Evolutionary conservation across 1,140 invertebrate genomes (phyloP).

Genomic region (Zaprionus lachaisei): DNA sequence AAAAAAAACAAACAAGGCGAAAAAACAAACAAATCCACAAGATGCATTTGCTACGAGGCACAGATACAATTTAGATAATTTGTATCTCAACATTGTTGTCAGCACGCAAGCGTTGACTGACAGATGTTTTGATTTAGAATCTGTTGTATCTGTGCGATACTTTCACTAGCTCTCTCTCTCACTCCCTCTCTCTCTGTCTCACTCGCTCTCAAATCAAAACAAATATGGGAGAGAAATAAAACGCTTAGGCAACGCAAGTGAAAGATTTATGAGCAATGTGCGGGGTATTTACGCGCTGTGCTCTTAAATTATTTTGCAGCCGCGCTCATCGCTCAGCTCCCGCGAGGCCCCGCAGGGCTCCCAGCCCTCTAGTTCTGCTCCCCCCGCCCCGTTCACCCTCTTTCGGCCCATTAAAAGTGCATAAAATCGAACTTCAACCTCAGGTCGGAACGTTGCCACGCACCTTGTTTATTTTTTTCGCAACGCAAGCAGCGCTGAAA

Average conservation of each 20-base stretch:
- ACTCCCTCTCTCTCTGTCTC: not conserved
- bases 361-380: not conserved
- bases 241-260: conserved; percentile 70
- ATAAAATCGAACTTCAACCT: conserved; percentile 55
- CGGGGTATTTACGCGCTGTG: conserved; percentile 63
- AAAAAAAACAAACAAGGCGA: conserved; percentile 46
- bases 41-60: conserved; percentile 66
- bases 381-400: not conserved
- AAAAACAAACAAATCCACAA: conserved; percentile 75
- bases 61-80: conserved; percentile 84
- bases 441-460: conserved; percentile 10
- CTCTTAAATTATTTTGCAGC: conserved; percentile 73
- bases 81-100: conserved; percentile 82
- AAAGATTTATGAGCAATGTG: conserved; percentile 79
- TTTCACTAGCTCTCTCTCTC: conserved; percentile 15
- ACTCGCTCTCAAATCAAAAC: conserved; percentile 49
- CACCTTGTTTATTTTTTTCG: conserved; percentile 68
- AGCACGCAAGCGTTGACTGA: conserved; percentile 72
- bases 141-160: conserved; percentile 34
- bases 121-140: conserved; percentile 78
- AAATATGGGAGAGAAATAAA: conserved; percentile 70
- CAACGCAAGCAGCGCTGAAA: conserved; percentile 36
- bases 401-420: conserved; percentile 64
- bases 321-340: conserved; percentile 33
- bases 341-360: not conserved